phyloP scores from a whole-genome alignment of 2,113 vertebrate species.

The Periophthalmus modestus region DNA sequence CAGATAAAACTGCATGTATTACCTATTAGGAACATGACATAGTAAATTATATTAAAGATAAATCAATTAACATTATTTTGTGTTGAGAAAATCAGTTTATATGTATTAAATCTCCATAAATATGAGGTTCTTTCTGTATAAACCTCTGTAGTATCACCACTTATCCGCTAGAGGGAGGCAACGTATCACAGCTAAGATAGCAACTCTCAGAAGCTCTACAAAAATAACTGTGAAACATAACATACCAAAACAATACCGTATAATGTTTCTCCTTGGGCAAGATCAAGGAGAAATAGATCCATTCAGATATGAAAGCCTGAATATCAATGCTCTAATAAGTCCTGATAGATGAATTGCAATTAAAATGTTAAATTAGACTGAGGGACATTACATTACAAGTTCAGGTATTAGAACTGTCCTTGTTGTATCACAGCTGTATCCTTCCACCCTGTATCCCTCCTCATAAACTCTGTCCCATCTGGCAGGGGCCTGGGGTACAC shows the following conservation, averaged over 20 bases:
- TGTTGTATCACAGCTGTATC: background rate
- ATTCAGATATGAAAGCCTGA: background rate
- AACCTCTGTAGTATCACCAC: background rate
- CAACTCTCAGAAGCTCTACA: background rate
- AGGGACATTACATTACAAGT: background rate
- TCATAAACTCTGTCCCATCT: slow-evolving; percentile 27
- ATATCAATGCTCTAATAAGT: background rate
- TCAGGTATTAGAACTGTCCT: slow-evolving; percentile 4
- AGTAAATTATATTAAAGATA: no score
- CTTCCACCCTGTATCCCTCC: background rate
- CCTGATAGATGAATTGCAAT: background rate
- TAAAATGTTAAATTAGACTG: background rate
- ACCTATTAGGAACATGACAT: no score
- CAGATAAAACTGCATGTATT: no score
- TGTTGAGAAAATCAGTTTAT: no score
- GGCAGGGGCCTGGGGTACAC: slow-evolving; percentile 6
- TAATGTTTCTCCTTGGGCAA: background rate
- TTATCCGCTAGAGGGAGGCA: slow-evolving; percentile 54
- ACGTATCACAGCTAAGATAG: background rate
- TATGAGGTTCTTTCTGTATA: background rate
- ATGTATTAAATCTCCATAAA: no score
- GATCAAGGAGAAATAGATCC: background rate
- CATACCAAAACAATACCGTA: background rate
- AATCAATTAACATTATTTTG: no score
- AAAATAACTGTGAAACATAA: background rate